A percentile compares a stretch with the other conserved stretches of the same genome.
These are phyloP conservation scores for Psittacus erithacus DNA, from an alignment of 2,113 vertebrate genomes.

Conservation along the genomic window DNA sequence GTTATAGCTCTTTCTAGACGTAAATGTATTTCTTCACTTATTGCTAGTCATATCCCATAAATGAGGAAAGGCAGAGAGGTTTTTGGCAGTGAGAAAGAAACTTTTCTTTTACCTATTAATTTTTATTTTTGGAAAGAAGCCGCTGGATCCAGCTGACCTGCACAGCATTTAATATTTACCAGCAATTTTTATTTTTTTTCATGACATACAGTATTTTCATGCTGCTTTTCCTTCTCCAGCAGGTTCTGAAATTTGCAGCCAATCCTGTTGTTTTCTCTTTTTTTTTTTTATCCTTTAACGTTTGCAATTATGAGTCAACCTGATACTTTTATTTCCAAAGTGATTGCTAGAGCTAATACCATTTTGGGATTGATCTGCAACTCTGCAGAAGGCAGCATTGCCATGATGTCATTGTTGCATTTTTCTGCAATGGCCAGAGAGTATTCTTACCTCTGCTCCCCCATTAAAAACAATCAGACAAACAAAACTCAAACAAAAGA, in stretches of 20 bases:
- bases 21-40: not conserved
- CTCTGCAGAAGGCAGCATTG: not conserved
- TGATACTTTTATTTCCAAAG: slow-evolving; percentile 13
- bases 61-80: not conserved
- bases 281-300: slow-evolving; percentile 6
- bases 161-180: not conserved
- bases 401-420: not conserved
- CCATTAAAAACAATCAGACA: not conserved
- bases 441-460: not conserved
- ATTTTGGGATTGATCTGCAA: not conserved
- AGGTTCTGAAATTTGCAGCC: not conserved
- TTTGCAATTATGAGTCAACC: not conserved
- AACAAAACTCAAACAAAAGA: not conserved
- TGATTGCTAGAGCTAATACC: not conserved
- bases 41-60: not conserved
- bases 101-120: not conserved
- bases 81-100: not conserved
- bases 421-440: not conserved
- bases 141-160: not conserved
- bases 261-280: not conserved
- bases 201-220: not conserved
- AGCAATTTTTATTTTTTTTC: not conserved
- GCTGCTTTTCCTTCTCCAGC: not conserved
- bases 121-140: not conserved
- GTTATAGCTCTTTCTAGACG: not conserved